Evolutionary conservation across 2,113 vertebrate species (phyloP).

Genomic region (Ochotona princeps): DNA sequence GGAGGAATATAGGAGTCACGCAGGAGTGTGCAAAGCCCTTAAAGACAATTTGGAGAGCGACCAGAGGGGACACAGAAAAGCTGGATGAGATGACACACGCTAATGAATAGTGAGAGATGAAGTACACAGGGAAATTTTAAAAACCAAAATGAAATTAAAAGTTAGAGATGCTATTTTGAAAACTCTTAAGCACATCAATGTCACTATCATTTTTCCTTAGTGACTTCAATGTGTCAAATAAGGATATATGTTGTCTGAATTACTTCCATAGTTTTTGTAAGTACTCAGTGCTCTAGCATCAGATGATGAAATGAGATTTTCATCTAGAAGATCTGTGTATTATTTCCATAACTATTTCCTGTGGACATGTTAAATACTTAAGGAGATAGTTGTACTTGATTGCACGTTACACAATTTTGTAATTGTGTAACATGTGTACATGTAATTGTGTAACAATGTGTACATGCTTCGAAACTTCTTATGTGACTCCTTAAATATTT

Average conservation of each 20-base stretch:
- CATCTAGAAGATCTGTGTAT: neutral
- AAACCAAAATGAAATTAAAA: neutral
- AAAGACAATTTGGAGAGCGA: neutral
- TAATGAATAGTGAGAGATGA: neutral
- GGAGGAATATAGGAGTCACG: neutral
- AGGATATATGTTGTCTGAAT: neutral
- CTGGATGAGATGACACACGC: neutral
- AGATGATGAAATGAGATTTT: neutral
- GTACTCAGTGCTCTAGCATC: neutral
- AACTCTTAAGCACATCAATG: neutral
- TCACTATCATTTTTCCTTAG: neutral
- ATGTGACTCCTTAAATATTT: too few species aligned
- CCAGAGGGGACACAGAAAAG: neutral
- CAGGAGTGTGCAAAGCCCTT: slow-evolving; percentile 29
- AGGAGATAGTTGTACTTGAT: too few species aligned
- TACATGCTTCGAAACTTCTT: too few species aligned
- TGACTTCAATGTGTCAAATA: neutral
- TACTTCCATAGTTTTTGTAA: neutral
- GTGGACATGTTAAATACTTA: too few species aligned
- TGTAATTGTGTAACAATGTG: too few species aligned
- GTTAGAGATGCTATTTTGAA: neutral
- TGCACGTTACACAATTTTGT: too few species aligned
- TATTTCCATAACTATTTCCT: slow-evolving; percentile 1
- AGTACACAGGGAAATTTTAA: neutral
- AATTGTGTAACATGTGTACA: too few species aligned